Evolutionary conservation across 2,113 vertebrate species (phyloP), one percentile per base, ranked within the genome.

Genomic region (Drymodes brunneopygia): DNA sequence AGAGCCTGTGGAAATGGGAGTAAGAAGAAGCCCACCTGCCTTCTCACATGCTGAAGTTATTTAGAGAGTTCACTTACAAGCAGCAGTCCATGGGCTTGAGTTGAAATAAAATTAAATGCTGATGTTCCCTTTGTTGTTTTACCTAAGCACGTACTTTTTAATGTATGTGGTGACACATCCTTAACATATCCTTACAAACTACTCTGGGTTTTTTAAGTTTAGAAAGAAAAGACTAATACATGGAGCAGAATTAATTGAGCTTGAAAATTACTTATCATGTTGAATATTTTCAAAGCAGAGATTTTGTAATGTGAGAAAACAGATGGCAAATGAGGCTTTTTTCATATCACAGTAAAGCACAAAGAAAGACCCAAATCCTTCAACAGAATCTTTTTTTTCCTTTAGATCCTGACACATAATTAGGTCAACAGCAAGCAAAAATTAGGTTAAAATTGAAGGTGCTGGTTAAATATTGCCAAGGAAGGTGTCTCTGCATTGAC

Each of bases 271-370:
- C 31, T 71, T 64, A 70, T 14, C 54, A 50, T 70, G 57, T 33
- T 70, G 67, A 88, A 23, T 81, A 40, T 77, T 92, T 88, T 92
- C 91, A 86, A 70, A 94, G 65, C 60, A 33, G 81, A 53, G n/a
- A n/a, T 74, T 88, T 54, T 77, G 29, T 65, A 69, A 53, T 12
- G 3, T 82, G 82, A 83, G 56, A 83, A 88, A 88, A 69, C 23
- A 86, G 71, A 61, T 48, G 42, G 54, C 79, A 77, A 70, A 35
- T 70, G 54, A 33, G 7, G 40, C 22, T 72, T 83, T 88, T 64
- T 58, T 65, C 57, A 20, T 61, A 38, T 45, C n/a, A 61, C 38
- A 71, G 38, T 21, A 40, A 81, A 79, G 54, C 16, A 66, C 24
- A 70, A n/a, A 56, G 33, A 35, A 58, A 44, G 44, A 64, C 50